Conservation (phyloP, 2,113 vertebrate species). For the Rana temporaria region DNA sequence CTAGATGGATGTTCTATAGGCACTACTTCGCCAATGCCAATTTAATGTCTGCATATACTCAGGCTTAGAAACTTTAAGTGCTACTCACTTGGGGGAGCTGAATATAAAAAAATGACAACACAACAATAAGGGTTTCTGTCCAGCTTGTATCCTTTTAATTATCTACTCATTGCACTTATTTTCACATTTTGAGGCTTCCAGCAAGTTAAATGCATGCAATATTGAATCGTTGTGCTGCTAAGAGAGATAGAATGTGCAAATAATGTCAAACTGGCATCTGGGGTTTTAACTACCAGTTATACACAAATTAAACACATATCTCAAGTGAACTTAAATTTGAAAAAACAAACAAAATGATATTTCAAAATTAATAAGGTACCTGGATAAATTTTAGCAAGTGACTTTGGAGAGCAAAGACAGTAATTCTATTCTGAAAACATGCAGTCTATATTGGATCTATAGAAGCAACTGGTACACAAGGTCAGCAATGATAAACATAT, state of each 20-base stretch:
- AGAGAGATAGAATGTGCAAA: background rate
- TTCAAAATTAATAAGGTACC: background rate
- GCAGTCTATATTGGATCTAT: no score
- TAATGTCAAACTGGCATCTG: constrained; percentile 35
- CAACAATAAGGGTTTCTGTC: constrained; percentile 39
- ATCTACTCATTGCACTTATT: constrained; percentile 39
- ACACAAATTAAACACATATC: background rate
- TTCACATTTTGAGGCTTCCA: constrained; percentile 29
- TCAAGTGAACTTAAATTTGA: background rate
- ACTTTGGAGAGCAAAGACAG: background rate
- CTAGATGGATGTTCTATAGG: constrained; percentile 66
- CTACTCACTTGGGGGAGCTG: constrained; percentile 41
- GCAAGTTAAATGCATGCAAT: constrained; percentile 12
- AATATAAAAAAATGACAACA: constrained; percentile 46
- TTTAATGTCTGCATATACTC: constrained; percentile 62
- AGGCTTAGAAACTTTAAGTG: constrained; percentile 59
- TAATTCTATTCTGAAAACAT: no score
- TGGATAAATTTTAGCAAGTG: background rate
- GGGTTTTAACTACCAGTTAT: background rate
- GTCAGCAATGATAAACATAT: no score
- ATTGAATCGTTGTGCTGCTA: background rate
- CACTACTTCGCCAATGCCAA: constrained; percentile 61
- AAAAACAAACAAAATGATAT: background rate
- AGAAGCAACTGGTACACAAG: no score
- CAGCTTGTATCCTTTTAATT: constrained; percentile 47